Percentiles rank a stretch among this genome's conserved stretches.
Conservation (phyloP, 2,888 invertebrate genomes). For the Drosophila bunnanda region DNA sequence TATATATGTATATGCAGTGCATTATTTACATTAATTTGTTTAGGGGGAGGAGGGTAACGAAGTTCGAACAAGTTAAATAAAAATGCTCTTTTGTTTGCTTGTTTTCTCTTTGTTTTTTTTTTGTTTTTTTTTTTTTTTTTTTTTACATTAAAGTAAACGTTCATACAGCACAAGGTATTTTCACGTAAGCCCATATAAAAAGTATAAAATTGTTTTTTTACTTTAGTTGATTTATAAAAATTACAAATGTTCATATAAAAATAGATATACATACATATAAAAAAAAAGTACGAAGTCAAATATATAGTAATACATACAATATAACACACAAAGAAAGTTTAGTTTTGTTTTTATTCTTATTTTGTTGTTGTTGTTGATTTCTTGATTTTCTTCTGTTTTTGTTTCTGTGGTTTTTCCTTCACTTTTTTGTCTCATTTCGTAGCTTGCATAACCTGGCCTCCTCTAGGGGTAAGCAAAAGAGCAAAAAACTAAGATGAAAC, state of each 20-base stretch:
- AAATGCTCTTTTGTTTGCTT: slow-evolving; percentile 57
- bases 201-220: slow-evolving; percentile 73
- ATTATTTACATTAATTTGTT: slow-evolving; percentile 15
- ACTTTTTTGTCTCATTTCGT: slow-evolving; percentile 18
- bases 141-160: slow-evolving; percentile 68
- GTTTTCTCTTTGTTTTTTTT: slow-evolving; percentile 7
- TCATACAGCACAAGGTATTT: slow-evolving; percentile 71
- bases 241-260: slow-evolving; percentile 77
- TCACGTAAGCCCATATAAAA: slow-evolving; percentile 76
- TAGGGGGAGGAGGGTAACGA: not conserved
- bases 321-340: slow-evolving; percentile 41
- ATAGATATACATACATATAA: slow-evolving; percentile 72
- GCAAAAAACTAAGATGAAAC: not conserved
- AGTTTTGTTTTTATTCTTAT: not conserved
- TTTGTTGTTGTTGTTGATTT: not conserved
- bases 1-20: not conserved
- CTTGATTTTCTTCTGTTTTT: not conserved
- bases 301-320: slow-evolving; percentile 63
- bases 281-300: slow-evolving; percentile 66
- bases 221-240: slow-evolving; percentile 60
- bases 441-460: slow-evolving; percentile 45
- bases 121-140: slow-evolving; percentile 18
- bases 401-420: not conserved
- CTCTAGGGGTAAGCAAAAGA: slow-evolving; percentile 9
- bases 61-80: slow-evolving; percentile 48